These are phyloP conservation scores for Phrynocephalus forsythii DNA, from an alignment of 2,797 vertebrate genomes.

Conservation along the genomic window DNA sequence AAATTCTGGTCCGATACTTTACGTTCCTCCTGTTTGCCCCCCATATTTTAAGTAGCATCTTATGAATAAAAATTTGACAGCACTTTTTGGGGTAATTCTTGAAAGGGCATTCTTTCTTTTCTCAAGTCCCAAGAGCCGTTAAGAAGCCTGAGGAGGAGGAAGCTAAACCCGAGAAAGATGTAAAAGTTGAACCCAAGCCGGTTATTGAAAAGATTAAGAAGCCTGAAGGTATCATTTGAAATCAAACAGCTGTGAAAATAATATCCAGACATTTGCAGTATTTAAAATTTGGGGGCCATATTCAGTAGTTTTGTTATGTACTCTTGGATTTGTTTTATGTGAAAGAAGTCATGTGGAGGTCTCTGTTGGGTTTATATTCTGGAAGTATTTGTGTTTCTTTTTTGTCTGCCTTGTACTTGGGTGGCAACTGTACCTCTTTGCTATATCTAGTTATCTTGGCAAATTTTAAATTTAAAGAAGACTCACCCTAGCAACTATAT, in stretches of 20 bases:
- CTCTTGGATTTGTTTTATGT: constrained; percentile 43
- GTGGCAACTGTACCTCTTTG: constrained; percentile 25
- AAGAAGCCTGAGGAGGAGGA: constrained; percentile 80
- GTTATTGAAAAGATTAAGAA: constrained; percentile 82
- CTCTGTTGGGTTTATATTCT: constrained; percentile 45
- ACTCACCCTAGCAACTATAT: not conserved
- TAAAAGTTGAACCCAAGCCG: constrained; percentile 80
- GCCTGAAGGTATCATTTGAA: constrained; percentile 78
- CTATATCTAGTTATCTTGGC: constrained; percentile 6
- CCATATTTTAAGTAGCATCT: constrained; percentile 48
- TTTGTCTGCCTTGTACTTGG: constrained; percentile 42
- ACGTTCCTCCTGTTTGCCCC: constrained; percentile 36
- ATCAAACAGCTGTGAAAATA: constrained; percentile 35
- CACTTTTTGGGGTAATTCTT: constrained; percentile 57
- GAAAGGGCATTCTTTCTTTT: constrained; percentile 74
- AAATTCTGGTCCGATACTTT: not conserved
- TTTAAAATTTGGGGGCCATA: not conserved
- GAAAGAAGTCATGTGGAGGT: constrained; percentile 47
- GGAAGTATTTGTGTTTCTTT: constrained; percentile 51
- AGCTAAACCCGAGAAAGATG: constrained; percentile 77
- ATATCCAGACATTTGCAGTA: constrained; percentile 10
- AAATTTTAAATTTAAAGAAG: constrained; percentile 16
- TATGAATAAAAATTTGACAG: constrained; percentile 46
- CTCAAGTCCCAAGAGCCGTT: constrained; percentile 78
- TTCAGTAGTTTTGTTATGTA: constrained; percentile 9